A percentile compares a stretch with the other conserved stretches of the same genome.
phyloP scores from a whole-genome alignment of 1,140 invertebrate genomes.

The Heliconius melpomene region DNA sequence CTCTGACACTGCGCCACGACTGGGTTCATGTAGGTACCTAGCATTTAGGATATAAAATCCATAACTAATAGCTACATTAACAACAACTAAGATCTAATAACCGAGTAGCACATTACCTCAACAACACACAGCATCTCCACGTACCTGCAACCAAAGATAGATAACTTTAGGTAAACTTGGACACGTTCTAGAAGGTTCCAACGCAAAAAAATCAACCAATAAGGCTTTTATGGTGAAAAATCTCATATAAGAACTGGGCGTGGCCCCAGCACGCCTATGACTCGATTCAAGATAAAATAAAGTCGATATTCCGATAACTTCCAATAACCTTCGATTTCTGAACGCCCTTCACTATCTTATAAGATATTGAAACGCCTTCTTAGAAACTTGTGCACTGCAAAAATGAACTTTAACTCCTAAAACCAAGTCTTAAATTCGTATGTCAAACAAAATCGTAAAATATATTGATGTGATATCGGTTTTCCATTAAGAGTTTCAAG shows the following conservation, averaged over 20 bases:
- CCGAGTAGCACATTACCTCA: constrained; percentile 27
- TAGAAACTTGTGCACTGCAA: constrained; percentile 51
- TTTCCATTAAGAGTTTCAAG: constrained; percentile 69
- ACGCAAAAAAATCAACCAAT: constrained; percentile 46
- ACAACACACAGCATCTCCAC: constrained; percentile 54
- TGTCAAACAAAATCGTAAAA: constrained; percentile 50
- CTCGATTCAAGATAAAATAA: constrained; percentile 64
- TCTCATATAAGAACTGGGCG: constrained; percentile 73
- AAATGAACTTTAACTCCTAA: constrained; percentile 48
- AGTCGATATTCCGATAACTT: constrained; percentile 73
- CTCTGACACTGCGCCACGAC: no score
- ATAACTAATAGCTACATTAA: no score
- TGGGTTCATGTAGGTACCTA: no score
- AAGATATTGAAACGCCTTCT: constrained; percentile 80
- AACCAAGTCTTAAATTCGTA: constrained; percentile 46
- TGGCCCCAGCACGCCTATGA: constrained; percentile 68
- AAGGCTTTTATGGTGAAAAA: constrained; percentile 57
- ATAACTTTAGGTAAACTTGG: constrained; percentile 17
- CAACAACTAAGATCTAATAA: not conserved
- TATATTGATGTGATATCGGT: constrained; percentile 80
- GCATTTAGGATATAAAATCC: no score
- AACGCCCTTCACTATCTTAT: constrained; percentile 78
- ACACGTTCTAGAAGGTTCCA: constrained; percentile 1
- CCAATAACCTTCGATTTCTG: constrained; percentile 74
- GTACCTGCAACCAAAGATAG: constrained; percentile 60